A percentile compares a stretch with the other conserved stretches of the same genome.
Evolutionary conservation across 1,140 invertebrate species (phyloP).

Genomic region (Calephelis nemesis): DNA sequence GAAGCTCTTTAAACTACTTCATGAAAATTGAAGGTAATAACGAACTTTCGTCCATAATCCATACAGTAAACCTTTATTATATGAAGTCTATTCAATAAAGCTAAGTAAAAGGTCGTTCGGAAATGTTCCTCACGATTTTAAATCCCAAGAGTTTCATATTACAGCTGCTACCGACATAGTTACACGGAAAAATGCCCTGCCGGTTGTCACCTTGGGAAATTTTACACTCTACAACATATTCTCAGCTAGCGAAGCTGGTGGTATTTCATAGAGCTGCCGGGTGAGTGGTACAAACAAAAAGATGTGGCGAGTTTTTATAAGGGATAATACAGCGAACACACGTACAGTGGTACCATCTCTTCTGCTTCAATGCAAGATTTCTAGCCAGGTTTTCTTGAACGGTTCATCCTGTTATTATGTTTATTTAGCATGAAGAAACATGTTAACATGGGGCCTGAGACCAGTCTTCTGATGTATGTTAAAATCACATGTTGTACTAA

Average conservation of each 20-base stretch:
- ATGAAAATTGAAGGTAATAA: constrained; percentile 1
- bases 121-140: constrained; percentile 46
- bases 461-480: no score
- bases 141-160: constrained; percentile 47
- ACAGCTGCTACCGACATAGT: constrained; percentile 54
- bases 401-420: no score
- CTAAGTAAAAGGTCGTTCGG: constrained; percentile 31
- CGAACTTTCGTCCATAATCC: not conserved
- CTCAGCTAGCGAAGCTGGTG: constrained; percentile 44
- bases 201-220: constrained; percentile 68
- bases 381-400: no score
- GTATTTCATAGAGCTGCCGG: constrained; percentile 27
- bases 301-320: not conserved
- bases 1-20: not conserved
- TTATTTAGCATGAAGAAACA: no score
- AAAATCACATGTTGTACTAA: no score
- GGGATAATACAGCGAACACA: no score
- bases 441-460: no score
- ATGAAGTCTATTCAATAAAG: constrained; percentile 34
- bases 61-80: constrained; percentile 10
- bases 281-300: constrained; percentile 21
- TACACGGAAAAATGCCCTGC: constrained; percentile 59
- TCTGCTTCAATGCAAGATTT: no score
- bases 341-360: no score
- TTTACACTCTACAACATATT: constrained; percentile 73